Evolutionary conservation across 2,888 invertebrate genomes (phyloP), one percentile per base, ranked within the genome.

Genomic region (Agonopterix subpropinquella): DNA sequence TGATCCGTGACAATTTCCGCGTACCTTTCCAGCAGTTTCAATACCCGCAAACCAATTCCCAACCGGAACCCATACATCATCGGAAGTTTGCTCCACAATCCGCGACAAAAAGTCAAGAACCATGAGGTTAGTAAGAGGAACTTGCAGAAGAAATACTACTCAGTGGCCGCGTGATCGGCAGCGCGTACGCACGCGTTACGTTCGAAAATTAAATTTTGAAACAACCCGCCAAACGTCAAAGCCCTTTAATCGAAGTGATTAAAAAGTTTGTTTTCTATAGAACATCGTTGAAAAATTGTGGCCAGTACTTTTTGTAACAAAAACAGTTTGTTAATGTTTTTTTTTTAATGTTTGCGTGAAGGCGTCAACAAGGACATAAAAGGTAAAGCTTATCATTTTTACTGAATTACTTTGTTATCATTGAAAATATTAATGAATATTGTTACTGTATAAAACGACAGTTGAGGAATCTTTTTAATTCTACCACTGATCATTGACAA

Each of bases 111-210:
- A 9, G 41, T 11, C 11, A 65, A 64, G 55, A 54, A 62, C 58
- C 53, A 59, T 64, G 68, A 70, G 66, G 71, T 70, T 53, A 54
- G 80, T 80, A 83, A 84, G 79, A 81, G 83, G 78, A 73, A 67
- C 70, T 64, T 61, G 61, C 55, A 42, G 11, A 28, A 28, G 28
- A 51, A 55, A 59, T 50, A 62, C 55, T 55, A 59, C 62, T 77
- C 79, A 87, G 87, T 87, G 61, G 70, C 70, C 81, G 84, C 80
- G 86, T 67, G 76, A 68, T 62, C 65, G 70, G 65, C 73, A 56
- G 63, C 67, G 70, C 62, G 67, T 50, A 54, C 69, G 73, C 80
- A 77, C 83, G 87, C 63, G 50, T 18, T 47, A 56, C 47, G 58
- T 58, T 53, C 54, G 52, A 52, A 54, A 57, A 53, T 46, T 36